Conservation (phyloP, 2,113 vertebrate species). For the Pionites leucogaster region DNA sequence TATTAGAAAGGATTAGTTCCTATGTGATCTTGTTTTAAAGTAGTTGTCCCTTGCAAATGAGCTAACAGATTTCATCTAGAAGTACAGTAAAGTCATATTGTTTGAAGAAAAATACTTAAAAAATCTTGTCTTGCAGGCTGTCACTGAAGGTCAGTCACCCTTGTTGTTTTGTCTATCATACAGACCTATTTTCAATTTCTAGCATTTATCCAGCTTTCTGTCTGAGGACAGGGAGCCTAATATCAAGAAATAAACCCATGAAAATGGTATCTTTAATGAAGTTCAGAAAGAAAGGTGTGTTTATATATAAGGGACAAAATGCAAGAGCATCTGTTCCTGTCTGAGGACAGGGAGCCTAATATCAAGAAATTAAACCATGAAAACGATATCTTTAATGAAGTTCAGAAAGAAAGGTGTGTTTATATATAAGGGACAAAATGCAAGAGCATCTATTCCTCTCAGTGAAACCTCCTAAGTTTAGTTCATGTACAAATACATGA, state of each 20-base stretch:
- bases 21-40: not conserved
- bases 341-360: conserved; percentile 38
- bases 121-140: not conserved
- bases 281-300: conserved; percentile 20
- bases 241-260: conserved; percentile 40
- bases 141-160: not conserved
- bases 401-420: conserved; percentile 18
- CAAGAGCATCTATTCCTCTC: not conserved
- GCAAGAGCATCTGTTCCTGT: not conserved
- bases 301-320: not conserved
- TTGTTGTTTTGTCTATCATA: not conserved
- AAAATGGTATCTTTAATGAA: conserved; percentile 32
- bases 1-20: not conserved
- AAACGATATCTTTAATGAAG: conserved; percentile 28
- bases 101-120: not conserved
- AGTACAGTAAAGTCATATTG: not conserved
- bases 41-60: not conserved
- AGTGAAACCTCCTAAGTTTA: not conserved
- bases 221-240: conserved; percentile 36
- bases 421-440: not conserved
- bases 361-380: conserved; percentile 40
- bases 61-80: not conserved
- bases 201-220: not conserved
- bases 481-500: not conserved
- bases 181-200: conserved; percentile 24